Evolutionary conservation across 1,140 invertebrate species (phyloP), one percentile per base, ranked within the genome.

Genomic region (Charaxes varanes): DNA sequence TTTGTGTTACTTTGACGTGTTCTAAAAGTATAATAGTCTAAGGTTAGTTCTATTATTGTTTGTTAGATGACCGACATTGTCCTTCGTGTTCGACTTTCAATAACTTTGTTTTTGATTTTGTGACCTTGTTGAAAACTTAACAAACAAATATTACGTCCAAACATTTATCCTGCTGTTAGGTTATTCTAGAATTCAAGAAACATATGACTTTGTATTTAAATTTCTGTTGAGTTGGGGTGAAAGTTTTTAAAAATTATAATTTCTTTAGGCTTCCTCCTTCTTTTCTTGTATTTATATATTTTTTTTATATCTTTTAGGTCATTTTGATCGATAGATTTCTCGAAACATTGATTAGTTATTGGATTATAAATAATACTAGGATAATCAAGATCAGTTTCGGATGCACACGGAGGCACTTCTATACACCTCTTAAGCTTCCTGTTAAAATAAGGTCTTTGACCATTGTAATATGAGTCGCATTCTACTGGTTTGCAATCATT

Each of bases 401-500:
- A 76, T n/a, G n/a, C 15, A 50, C 87, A 87, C 7, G 46, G 10
- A 1, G 85, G 81, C 21, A 80, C 52, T 19, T 55, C 15, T n/a
- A 78, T 33, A 36, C 87, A 88, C 37, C 63, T 62, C 49, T 77
- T 82, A 7, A 41, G 22, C 18, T 57, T 60, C 12, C 43, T 38
- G 53, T 76, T 74, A 50, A 62, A 86, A 57, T 77, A 84, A 19
- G 80, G 72, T 26, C 72, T 74, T 11, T 50, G 62, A 3, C 80
- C 85, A 35, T 84, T 79, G 43, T 88, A 88, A 62, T 85, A 82
- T 21, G 63, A 62, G n/a, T 84, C 79, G 54, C 87, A 88, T 31
- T 86, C 62, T 0, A 87, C 85, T 16, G 85, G 83, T 8, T 60
- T 48, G 53, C 86, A 88, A n/a, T 76, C 53, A 41, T 87, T 83